A percentile compares a stretch with the other conserved stretches of the same genome.
phyloP scores from a whole-genome alignment of 2,113 vertebrate genomes.

The Austrofundulus limnaeus region DNA sequence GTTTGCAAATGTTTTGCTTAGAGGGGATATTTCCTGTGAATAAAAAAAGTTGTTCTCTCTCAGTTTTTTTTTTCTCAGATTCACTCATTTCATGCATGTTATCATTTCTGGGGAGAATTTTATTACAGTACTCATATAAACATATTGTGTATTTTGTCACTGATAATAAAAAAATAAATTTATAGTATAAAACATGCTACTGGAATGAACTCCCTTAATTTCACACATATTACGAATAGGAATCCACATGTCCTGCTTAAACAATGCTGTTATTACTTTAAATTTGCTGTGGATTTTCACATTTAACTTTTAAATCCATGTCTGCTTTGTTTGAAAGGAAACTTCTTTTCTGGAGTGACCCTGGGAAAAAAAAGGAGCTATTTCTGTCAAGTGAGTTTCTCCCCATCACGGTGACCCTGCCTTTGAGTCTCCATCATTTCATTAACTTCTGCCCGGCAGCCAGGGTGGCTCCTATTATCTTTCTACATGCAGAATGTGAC shows the following conservation, averaged over 20 bases:
- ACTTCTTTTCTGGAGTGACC: constrained; percentile 33
- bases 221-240: constrained; percentile 43
- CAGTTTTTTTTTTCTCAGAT: no score
- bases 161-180: neutral
- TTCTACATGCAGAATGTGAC: constrained; percentile 55
- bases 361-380: constrained; percentile 1
- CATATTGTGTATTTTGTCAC: constrained; percentile 9
- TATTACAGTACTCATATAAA: constrained; percentile 23
- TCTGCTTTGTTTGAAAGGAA: constrained; percentile 43
- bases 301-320: constrained; percentile 41
- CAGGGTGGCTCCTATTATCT: constrained; percentile 57
- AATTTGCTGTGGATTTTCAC: constrained; percentile 37
- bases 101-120: neutral
- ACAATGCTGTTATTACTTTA: constrained; percentile 1
- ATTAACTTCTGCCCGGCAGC: constrained; percentile 68
- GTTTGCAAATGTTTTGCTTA: neutral
- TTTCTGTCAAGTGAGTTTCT: constrained; percentile 34
- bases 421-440: constrained; percentile 71
- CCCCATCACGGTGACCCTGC: constrained; percentile 48
- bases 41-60: no score
- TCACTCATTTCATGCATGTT: neutral
- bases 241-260: constrained; percentile 8
- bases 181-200: neutral
- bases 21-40: no score
- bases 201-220: constrained; percentile 37